Conservation (phyloP, 2,113 vertebrate species). For the Gallinago jamesoni region DNA sequence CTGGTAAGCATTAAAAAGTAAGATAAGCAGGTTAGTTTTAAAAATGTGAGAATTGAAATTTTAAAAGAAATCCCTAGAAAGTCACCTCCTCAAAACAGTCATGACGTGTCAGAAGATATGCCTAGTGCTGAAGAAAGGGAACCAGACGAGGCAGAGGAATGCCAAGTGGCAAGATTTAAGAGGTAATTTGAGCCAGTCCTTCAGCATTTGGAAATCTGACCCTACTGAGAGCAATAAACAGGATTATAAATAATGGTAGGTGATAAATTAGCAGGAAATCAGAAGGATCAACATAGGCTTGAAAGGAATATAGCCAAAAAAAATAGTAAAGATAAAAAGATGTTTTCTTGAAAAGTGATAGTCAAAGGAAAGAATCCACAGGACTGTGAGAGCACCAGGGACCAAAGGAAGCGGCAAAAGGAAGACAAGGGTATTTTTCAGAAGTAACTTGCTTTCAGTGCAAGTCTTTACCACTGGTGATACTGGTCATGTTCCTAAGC, state of each 20-base stretch:
- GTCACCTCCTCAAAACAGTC: not conserved
- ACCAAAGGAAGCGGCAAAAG: not conserved
- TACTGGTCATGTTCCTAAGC: not conserved
- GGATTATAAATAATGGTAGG: constrained; percentile 53
- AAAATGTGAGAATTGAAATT: not conserved
- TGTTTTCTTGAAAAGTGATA: not conserved
- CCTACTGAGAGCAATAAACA: constrained; percentile 52
- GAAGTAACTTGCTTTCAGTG: not conserved
- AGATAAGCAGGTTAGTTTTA: not conserved
- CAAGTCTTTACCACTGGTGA: not conserved
- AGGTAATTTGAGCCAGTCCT: constrained; percentile 52
- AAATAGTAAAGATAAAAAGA: not conserved
- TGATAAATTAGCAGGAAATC: constrained; percentile 61
- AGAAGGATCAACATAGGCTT: constrained; percentile 36
- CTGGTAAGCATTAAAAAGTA: not conserved
- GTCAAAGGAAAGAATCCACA: not conserved
- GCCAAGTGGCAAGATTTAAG: constrained; percentile 35
- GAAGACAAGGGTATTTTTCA: not conserved
- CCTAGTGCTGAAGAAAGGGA: not conserved
- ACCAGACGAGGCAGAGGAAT: not conserved
- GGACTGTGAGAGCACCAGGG: not conserved
- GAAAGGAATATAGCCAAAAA: not conserved
- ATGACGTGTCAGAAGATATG: not conserved
- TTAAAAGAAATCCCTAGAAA: not conserved
- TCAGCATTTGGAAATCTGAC: constrained; percentile 52